Evolutionary conservation across 2,888 invertebrate genomes (phyloP), one percentile per base, ranked within the genome.

Genomic region (Syritta pipiens): DNA sequence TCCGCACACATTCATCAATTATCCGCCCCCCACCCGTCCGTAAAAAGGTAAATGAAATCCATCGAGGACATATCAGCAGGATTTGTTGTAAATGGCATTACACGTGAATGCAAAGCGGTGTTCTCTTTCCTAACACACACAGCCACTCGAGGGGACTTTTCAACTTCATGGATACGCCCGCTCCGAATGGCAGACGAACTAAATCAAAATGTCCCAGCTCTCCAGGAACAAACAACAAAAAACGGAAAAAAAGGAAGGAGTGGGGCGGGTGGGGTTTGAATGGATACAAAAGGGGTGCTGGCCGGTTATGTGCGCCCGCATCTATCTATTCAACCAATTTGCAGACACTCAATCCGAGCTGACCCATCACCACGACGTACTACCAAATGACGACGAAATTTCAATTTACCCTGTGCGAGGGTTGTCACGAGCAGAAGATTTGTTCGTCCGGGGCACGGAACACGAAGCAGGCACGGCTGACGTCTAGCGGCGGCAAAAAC

Each of bases 401-500:
- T 79, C 79, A 79, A 79, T 79, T 79, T 74, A 79, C 48, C 74
- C 51, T 74, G 67, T 57, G 74, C 79, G 60, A 17, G 77, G 67
- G 62, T 79, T 79, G 79, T 79, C 79, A 79, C 74, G 74, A 79
- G 68, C 79, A 79, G 79, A 74, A 79, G 74, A 79, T 79, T 74
- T 79, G 79, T 67, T 40, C 60, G 22, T 28, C 32, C 53, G 46
- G 51, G 26, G 53, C 51, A 46, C n/a, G n/a, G n/a, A n/a, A n/a
- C 32, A 32, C 10, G 10, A 10, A 10, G 32, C 32, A n/a, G 37
- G 17, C 19, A 17, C 37, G 7, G 37, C 37, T 37, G 37, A n/a
- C n/a, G 7, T 14, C 14, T 7, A 14, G 37, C 7, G 14, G 17
- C 37, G 7, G 48, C 77, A 55, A 48, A 75, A 75, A 75, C 68